Evolutionary conservation across 2,797 vertebrate species (phyloP), one percentile per base, ranked within the genome.

Genomic region (Mareca penelope): DNA sequence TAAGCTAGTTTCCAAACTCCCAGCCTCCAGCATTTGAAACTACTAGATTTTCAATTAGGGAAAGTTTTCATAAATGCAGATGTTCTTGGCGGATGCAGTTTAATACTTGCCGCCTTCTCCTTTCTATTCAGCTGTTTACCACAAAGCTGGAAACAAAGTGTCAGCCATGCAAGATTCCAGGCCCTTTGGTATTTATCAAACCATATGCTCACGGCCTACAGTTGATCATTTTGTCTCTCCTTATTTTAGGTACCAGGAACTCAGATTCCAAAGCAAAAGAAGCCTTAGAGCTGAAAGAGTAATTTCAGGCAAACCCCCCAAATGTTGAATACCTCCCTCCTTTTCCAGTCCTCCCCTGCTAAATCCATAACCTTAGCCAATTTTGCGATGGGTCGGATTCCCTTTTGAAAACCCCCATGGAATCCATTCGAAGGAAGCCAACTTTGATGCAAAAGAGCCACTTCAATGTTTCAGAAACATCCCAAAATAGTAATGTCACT

Each of bases 61-160:
- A 91, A 94, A 94, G 94, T 94, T 94, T 95, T 94, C 82, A 70
- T 29, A 92, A 81, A 86, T 89, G 90, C 94, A 96, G 95, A 96
- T 94, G 94, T 94, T 91, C 77, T 90, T 90, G 90, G 91, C 2
- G 6, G 89, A 67, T 28, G 50, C 84, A 89, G 83, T 59, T 88
- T 2, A 91, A 90, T 84, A 33, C 42, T 95, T n/a, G 77, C 35
- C 72, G 75, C 76, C 69, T 84, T 92, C 59, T 93, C 73, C 67
- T 63, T 64, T 22, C 81, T 90, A 95, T 92, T 93, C 84, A 85
- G 76, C 90, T 93, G 83, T 87, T 96, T 82, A 92, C 88, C 93
- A 84, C 48, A 95, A 48, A 26, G 88, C 72, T 83, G 89, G 93
- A 95, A 80, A 85, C 55, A 65, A 53, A 95, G 39, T 42, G 82